A percentile compares a stretch with the other conserved stretches of the same genome.
These are phyloP conservation scores for Gymnothorax javanicus DNA, from an alignment of 2,797 vertebrate species.

Conservation along the genomic window DNA sequence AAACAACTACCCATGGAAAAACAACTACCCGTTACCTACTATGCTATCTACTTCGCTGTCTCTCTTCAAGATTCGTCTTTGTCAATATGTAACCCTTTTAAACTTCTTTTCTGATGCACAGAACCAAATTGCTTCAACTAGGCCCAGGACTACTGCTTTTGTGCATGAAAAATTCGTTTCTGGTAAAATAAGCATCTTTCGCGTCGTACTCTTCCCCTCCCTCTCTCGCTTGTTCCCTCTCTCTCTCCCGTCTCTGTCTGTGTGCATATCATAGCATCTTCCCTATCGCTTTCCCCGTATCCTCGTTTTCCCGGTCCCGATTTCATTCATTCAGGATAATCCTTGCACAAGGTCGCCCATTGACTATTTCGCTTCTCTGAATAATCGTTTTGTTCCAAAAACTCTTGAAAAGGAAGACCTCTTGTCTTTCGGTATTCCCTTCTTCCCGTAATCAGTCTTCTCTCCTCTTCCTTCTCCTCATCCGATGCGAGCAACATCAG, in stretches of 20 bases:
- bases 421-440: conserved; percentile 58
- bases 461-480: conserved; percentile 69
- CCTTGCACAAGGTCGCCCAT: conserved; percentile 2
- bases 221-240: conserved; percentile 40
- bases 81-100: conserved; percentile 62
- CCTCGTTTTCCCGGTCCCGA: conserved; percentile 41
- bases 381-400: conserved; percentile 10
- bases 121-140: conserved; percentile 35
- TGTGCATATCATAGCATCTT: conserved; percentile 48
- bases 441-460: conserved; percentile 71
- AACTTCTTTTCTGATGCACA: conserved; percentile 61
- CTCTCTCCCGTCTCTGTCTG: conserved; percentile 39
- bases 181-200: conserved; percentile 45
- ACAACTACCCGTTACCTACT: conserved; percentile 26
- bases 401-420: conserved; percentile 14
- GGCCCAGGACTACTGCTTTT: conserved; percentile 33
- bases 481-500: conserved; percentile 66
- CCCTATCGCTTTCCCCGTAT: conserved; percentile 44
- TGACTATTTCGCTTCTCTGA: neutral
- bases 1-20: conserved; percentile 33
- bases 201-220: conserved; percentile 44
- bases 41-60: conserved; percentile 14
- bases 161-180: conserved; percentile 45
- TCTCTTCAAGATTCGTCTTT: conserved; percentile 49
- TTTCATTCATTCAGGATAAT: conserved; percentile 35